These are phyloP conservation scores for Drosophila nannoptera DNA, from an alignment of 1,140 invertebrate genomes.

Conservation along the genomic window DNA sequence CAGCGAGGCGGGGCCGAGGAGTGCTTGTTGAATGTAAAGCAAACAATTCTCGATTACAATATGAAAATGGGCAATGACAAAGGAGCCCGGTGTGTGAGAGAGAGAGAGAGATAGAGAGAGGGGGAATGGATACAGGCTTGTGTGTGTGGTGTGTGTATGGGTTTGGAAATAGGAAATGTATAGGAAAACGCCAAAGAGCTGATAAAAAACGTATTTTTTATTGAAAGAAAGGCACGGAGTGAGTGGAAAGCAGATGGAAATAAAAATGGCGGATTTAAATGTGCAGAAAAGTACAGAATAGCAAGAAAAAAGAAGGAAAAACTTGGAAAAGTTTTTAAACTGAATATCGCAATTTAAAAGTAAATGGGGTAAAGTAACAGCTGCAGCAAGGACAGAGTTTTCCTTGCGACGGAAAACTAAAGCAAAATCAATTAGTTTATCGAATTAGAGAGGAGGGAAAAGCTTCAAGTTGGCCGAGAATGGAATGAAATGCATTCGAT, in stretches of 20 bases:
- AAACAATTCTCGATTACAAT: conserved; percentile 43
- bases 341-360: background rate
- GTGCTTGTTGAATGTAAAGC: conserved; percentile 23
- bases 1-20: background rate
- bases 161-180: conserved; percentile 14
- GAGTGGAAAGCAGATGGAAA: background rate
- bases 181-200: background rate
- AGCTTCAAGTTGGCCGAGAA: no score
- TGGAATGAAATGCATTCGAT: no score
- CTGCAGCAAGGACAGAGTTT: background rate
- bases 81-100: conserved; percentile 6
- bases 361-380: conserved; percentile 8
- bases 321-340: conserved; percentile 1
- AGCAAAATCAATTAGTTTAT: background rate
- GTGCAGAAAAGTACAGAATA: conserved; percentile 3
- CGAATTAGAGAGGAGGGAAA: no score
- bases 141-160: background rate
- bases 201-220: background rate
- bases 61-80: conserved; percentile 35
- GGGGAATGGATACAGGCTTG: background rate
- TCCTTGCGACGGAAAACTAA: background rate
- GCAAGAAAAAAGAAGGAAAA: background rate
- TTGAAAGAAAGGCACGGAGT: background rate
- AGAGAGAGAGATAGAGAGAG: no score
- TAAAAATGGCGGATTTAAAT: conserved; percentile 14